phyloP scores from a whole-genome alignment of 2,888 invertebrate species.

The Spodoptera picta region DNA sequence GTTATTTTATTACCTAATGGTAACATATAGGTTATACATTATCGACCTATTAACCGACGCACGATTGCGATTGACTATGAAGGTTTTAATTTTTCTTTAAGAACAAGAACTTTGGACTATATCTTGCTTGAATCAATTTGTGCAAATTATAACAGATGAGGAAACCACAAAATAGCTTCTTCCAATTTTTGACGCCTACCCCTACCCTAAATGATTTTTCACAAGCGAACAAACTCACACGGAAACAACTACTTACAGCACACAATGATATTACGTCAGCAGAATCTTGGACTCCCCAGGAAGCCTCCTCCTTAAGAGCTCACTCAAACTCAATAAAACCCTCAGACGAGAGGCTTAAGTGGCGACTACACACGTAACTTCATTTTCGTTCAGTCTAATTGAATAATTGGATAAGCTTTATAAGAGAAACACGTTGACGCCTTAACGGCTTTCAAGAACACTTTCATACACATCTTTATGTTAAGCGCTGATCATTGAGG shows the following conservation, averaged over 20 bases:
- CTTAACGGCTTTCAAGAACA: slow-evolving; percentile 31
- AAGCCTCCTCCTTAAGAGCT: slow-evolving; percentile 64
- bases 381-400: slow-evolving; percentile 64
- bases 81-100: too few species aligned
- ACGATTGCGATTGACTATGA: too few species aligned
- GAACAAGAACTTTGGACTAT: too few species aligned
- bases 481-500: not conserved
- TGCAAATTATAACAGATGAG: too few species aligned
- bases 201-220: not conserved
- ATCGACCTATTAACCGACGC: too few species aligned
- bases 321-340: slow-evolving; percentile 70
- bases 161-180: not conserved
- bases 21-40: too few species aligned
- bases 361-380: slow-evolving; percentile 70
- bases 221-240: slow-evolving; percentile 7
- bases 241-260: slow-evolving; percentile 27
- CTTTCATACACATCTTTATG: slow-evolving; percentile 13
- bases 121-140: too few species aligned
- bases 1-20: too few species aligned
- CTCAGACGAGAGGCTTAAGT: slow-evolving; percentile 65
- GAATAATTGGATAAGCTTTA: slow-evolving; percentile 58
- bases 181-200: not conserved
- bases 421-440: slow-evolving; percentile 50
- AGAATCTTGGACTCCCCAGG: slow-evolving; percentile 52
- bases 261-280: slow-evolving; percentile 48